phyloP scores from a whole-genome alignment of 2,113 vertebrate species.

The Mixornis gularis region DNA sequence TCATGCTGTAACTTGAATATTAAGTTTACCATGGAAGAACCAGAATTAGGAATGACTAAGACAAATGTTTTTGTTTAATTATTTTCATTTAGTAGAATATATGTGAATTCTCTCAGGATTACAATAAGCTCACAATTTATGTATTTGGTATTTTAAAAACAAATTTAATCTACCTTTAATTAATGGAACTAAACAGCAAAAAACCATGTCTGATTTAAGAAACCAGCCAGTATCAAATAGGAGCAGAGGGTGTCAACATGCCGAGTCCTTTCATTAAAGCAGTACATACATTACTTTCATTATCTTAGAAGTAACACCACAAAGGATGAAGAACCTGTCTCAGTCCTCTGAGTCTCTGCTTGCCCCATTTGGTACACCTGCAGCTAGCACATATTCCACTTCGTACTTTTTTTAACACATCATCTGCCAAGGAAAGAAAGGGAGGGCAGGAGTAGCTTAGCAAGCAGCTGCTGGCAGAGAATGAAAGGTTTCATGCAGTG shows the following conservation, averaged over 20 bases:
- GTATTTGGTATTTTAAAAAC: not conserved
- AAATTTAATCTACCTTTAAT: not conserved
- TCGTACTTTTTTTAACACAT: conserved; percentile 63
- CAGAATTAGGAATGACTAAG: not conserved
- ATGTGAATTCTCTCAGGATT: not conserved
- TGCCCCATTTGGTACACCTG: conserved; percentile 55
- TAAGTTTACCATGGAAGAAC: not conserved
- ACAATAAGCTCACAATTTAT: not conserved
- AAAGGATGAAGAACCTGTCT: conserved; percentile 6
- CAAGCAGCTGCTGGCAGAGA: conserved; percentile 65
- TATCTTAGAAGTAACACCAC: not conserved
- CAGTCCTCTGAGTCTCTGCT: conserved; percentile 4
- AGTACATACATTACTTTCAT: not conserved
- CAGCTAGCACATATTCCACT: conserved; percentile 29
- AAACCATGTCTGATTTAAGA: not conserved
- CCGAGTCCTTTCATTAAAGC: not conserved
- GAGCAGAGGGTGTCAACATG: not conserved
- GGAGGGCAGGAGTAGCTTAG: conserved; percentile 10
- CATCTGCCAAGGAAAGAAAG: conserved; percentile 50
- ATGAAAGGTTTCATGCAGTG: conserved; percentile 55
- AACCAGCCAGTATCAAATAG: not conserved
- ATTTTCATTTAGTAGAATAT: not conserved
- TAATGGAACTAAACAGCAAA: not conserved
- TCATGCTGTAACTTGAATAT: not conserved
- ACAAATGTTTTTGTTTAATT: not conserved